Evolutionary conservation across 1,140 invertebrate species (phyloP).

Genomic region (Drosophila kikkawai): DNA sequence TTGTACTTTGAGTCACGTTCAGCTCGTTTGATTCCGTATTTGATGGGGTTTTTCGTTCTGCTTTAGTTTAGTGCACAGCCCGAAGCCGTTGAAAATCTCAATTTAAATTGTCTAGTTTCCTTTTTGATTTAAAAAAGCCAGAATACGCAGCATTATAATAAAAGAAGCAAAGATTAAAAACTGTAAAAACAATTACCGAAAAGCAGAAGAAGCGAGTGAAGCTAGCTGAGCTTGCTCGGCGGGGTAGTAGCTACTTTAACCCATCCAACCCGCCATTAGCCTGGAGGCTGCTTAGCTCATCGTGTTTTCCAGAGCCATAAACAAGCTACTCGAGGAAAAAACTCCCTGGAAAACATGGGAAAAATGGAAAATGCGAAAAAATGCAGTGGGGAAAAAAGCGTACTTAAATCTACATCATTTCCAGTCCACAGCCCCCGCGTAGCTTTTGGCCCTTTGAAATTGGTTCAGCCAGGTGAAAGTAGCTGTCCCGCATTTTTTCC

Average conservation of each 20-base stretch:
- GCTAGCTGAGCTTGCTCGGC: slow-evolving; percentile 36
- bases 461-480: slow-evolving; percentile 50
- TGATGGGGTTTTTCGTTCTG: neutral
- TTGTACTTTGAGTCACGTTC: slow-evolving; percentile 21
- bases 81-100: slow-evolving; percentile 6
- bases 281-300: slow-evolving; percentile 55
- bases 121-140: slow-evolving; percentile 13
- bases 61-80: slow-evolving; percentile 12
- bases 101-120: slow-evolving; percentile 20
- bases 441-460: slow-evolving; percentile 34
- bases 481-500: slow-evolving; percentile 1
- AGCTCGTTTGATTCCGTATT: slow-evolving; percentile 11
- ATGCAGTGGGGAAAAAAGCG: slow-evolving; percentile 59
- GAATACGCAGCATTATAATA: slow-evolving; percentile 8
- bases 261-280: slow-evolving; percentile 28
- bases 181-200: slow-evolving; percentile 40
- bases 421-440: slow-evolving; percentile 54
- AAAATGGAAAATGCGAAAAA: slow-evolving; percentile 51
- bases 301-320: slow-evolving; percentile 79
- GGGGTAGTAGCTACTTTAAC: slow-evolving; percentile 28
- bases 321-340: slow-evolving; percentile 50
- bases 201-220: slow-evolving; percentile 12
- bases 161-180: slow-evolving; percentile 23
- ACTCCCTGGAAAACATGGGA: slow-evolving; percentile 36
- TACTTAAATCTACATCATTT: slow-evolving; percentile 82